Conservation (phyloP, 2,797 vertebrate genomes). For the Paguma larvata region DNA sequence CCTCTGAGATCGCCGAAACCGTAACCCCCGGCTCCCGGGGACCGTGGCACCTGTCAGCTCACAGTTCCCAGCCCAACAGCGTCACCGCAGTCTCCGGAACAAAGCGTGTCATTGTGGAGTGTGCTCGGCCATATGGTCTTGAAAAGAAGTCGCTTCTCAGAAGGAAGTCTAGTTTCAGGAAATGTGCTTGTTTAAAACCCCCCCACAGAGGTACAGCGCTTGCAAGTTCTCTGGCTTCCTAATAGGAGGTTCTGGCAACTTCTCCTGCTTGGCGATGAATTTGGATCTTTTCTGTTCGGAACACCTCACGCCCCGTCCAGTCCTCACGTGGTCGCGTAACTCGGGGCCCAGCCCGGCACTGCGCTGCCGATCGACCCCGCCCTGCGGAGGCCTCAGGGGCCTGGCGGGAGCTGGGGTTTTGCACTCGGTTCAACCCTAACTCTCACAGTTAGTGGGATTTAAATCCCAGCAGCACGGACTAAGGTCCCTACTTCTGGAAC, state of each 20-base stretch:
- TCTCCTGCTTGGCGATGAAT: not conserved
- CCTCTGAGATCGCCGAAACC: not conserved
- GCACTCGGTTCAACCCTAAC: not conserved
- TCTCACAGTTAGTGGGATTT: not conserved
- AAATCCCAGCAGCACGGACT: not conserved
- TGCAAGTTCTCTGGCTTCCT: not conserved
- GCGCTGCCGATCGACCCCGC: not conserved
- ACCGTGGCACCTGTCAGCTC: not conserved
- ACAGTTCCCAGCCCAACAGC: not conserved
- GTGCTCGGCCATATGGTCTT: not conserved
- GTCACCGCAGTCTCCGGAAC: not conserved
- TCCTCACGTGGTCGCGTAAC: not conserved
- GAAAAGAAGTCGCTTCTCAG: conserved; percentile 26
- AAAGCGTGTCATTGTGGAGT: not conserved
- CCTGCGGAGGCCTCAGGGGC: not conserved
- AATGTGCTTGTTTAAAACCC: not conserved
- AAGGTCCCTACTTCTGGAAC: not conserved
- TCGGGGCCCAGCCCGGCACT: not conserved
- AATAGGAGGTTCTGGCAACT: not conserved
- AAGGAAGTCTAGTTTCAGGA: conserved; percentile 18
- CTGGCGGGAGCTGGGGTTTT: not conserved
- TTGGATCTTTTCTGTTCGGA: not conserved
- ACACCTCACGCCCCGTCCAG: not conserved
- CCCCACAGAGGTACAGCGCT: not conserved
- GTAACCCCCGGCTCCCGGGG: not conserved